Conservation (phyloP, 2,888 invertebrate genomes). For the Hirtodrosophila duncani region DNA sequence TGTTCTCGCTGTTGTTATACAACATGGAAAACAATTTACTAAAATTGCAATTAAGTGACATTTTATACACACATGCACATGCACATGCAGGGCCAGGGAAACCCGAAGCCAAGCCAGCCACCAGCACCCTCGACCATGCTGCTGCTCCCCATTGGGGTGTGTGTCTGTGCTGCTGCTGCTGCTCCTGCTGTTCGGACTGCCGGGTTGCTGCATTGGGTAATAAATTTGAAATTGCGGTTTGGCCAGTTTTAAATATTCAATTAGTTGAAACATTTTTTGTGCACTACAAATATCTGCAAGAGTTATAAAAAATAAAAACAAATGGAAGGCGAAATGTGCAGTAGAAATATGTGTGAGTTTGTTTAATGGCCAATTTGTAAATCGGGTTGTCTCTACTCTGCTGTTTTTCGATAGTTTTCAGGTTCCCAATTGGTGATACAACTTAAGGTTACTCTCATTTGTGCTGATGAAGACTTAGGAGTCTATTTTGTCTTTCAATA, state of each 20-base stretch:
- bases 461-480: no score
- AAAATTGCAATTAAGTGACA: constrained; percentile 77
- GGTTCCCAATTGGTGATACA: no score
- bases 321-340: constrained; percentile 4
- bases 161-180: not conserved
- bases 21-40: constrained; percentile 75
- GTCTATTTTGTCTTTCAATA: no score
- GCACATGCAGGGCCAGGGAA: constrained; percentile 27
- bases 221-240: constrained; percentile 76
- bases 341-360: no score
- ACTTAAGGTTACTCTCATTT: no score
- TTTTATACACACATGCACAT: constrained; percentile 53
- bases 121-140: not conserved
- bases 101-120: not conserved
- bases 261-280: constrained; percentile 75
- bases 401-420: no score
- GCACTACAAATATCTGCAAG: constrained; percentile 27
- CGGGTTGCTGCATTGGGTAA: constrained; percentile 58
- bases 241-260: constrained; percentile 75
- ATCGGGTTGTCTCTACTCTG: no score
- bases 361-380: no score
- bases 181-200: no score
- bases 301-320: constrained; percentile 23
- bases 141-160: not conserved
- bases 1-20: constrained; percentile 70